These are phyloP conservation scores for Lagenorhynchus albirostris DNA, from an alignment of 2,113 vertebrate genomes.

Conservation along the genomic window DNA sequence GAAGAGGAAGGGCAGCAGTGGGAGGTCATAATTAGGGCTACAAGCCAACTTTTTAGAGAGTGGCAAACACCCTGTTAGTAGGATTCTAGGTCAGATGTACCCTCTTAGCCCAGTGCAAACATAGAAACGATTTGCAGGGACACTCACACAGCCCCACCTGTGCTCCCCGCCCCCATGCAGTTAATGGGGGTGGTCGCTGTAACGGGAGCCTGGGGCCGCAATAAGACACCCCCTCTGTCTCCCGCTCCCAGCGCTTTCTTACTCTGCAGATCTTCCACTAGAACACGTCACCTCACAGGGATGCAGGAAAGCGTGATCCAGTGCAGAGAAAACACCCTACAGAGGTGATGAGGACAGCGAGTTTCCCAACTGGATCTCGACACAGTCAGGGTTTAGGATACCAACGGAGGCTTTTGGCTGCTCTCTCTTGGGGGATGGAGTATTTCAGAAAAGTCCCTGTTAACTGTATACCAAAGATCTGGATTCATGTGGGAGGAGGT, in stretches of 20 bases:
- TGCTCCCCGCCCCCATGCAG: neutral
- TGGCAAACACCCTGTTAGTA: fast-evolving
- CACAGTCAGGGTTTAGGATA: neutral
- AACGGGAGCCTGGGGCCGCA: neutral
- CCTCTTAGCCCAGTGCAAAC: neutral
- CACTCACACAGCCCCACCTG: neutral
- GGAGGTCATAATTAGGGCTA: neutral
- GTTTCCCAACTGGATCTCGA: neutral
- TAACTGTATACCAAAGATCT: neutral
- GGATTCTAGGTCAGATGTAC: neutral
- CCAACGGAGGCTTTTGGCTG: neutral
- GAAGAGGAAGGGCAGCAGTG: neutral
- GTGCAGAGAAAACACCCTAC: neutral
- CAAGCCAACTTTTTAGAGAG: too few species aligned
- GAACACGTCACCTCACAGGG: neutral
- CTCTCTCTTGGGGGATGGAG: too few species aligned
- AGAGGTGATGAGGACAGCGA: neutral
- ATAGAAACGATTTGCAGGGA: neutral
- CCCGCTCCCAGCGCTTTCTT: too few species aligned
- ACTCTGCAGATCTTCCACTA: neutral
- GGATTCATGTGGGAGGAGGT: neutral
- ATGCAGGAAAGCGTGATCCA: fast-evolving
- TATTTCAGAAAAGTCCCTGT: neutral
- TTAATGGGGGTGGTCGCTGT: neutral
- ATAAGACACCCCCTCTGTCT: fast-evolving